Evolutionary conservation across 2,888 invertebrate genomes (phyloP), one percentile per base, ranked within the genome.

Genomic region (Oligia strigilis): DNA sequence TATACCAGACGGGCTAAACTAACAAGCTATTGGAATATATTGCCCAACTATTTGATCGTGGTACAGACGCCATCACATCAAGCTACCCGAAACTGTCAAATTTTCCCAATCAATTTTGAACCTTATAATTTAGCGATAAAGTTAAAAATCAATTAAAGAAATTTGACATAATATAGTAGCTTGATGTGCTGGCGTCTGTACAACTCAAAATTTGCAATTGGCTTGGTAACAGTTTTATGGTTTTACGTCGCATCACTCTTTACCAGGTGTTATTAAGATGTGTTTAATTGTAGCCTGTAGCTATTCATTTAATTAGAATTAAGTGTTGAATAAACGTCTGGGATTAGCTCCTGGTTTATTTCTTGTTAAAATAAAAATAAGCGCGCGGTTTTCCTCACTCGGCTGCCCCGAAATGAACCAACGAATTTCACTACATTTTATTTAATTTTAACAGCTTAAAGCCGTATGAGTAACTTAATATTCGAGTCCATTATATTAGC

Each of bases 11-110:
- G 36, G 19, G 55, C 73, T 75, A 75, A 77, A 52, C 55, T 77
- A 84, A 88, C 81, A 84, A 46, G 36, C 60, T 19, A 77, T 71
- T 76, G 70, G 17, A 81, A 79, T 85, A 71, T 76, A 86, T 78
- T 80, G 55, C 77, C 14, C 0, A 46, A 36, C 43, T 64, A 67
- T 46, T 73, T 46, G 46, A 81, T 40, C 23, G 75, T 52, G 66
- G 64, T n/a, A 60, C 29, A 29, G 29, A 29, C 29, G 29, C 29
- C 29, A 29, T 1, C 29, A 29, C 29, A 29, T 29, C 29, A 29
- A 29, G 29, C 1, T 29, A 29, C 1, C 29, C 29, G 29, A 29
- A 29, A 29, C 29, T 29, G 29, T 29, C 29, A 29, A 29, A 29
- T 29, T 29, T 29, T 29, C 29, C 29, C 29, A 29, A 29, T 29